phyloP scores from a whole-genome alignment of 2,797 vertebrate species.

The Spinibarbus caldwelli region DNA sequence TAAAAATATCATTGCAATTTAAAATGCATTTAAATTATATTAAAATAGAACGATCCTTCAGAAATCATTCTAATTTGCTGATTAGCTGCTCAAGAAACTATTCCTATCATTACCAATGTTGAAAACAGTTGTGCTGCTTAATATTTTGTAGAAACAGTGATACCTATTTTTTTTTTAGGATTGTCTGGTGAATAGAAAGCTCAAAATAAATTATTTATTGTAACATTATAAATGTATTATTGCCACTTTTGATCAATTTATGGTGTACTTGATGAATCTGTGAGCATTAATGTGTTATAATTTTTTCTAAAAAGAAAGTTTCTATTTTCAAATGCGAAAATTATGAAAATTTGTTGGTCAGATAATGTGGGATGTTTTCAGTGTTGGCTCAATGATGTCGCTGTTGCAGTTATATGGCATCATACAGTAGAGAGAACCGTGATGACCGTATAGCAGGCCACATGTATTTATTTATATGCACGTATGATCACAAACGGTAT shows the following conservation, averaged over 20 bases:
- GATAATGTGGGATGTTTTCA: neutral
- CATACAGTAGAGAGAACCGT: neutral
- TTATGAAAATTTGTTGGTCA: neutral
- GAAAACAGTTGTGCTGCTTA: neutral
- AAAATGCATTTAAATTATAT: neutral
- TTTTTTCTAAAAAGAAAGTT: neutral
- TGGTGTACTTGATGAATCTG: neutral
- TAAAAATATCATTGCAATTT: neutral
- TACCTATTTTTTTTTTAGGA: neutral
- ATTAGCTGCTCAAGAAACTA: neutral
- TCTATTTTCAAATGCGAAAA: neutral
- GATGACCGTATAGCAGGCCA: neutral
- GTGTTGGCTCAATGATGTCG: neutral
- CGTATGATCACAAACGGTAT: slow-evolving; percentile 46
- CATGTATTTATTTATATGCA: slow-evolving; percentile 10
- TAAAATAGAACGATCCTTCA: neutral
- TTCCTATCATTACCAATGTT: neutral
- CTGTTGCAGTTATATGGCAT: neutral
- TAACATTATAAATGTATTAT: too few species aligned
- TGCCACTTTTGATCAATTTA: neutral
- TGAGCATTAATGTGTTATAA: neutral
- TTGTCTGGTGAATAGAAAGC: too few species aligned
- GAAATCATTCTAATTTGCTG: neutral
- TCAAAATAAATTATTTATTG: too few species aligned
- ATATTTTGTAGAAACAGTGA: neutral